Base-by-base conservation (phyloP, 2,888 invertebrate genomes). In the Apotomis capreana region DNA sequence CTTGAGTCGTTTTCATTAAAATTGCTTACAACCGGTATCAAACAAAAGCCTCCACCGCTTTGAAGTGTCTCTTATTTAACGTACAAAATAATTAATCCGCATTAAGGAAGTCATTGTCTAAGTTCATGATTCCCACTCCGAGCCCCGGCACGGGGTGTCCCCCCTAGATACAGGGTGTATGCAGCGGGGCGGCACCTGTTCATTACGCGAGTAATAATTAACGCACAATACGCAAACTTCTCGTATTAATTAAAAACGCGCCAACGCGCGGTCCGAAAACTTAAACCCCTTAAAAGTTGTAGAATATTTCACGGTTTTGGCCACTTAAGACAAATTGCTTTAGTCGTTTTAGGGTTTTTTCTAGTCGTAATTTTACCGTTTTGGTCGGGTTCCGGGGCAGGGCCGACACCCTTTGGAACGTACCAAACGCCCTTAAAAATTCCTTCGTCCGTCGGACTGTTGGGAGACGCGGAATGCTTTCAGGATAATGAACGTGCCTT, bases 321-420 rank as follows among this genome's bases (percentile, higher is more conserved):
- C 89, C 87, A 87, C 89, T 90, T 86, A 84, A 87, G 89, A 90
- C 89, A 90, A 91, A 91, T 90, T 89, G 85, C 87, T 83, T 78
- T 76, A 78, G 76, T 80, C 81, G 81, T 84, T 87, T 83, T 80
- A 76, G 76, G 81, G 81, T 80, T 82, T 86, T 85, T 89, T 88
- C 84, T 80, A 80, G 74, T 70, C 79, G 87, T 82, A 88, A 90
- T 91, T 91, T 89, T 83, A 87, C 86, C 85, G 85, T 86, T 84
- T 85, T 88, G 85, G 70, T 61, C 73, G 74, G 74, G 74, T 74
- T 61, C 63, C 69, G 74, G 71, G 75, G 73, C 76, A 76, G 76
- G 46, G 13, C 58, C 58, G 13, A 59, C 68, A 63, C 52, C 68
- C 52, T 49, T 54, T 58, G 60, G 71, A 61, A 74, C 75, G 60